Evolutionary conservation across 2,888 invertebrate genomes (phyloP), one percentile per base, ranked within the genome.

Genomic region (Plagodis pulveraria): DNA sequence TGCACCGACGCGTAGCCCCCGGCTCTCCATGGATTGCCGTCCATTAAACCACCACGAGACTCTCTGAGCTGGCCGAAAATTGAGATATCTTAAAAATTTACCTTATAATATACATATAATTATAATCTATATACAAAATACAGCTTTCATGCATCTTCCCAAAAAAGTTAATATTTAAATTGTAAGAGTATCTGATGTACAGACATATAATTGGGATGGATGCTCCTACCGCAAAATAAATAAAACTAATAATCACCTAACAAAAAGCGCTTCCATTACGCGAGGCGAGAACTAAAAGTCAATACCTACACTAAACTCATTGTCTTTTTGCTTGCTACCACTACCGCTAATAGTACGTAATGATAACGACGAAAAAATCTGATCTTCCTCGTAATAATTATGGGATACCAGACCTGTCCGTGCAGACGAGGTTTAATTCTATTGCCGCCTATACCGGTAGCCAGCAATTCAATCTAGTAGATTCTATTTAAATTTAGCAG

Each of bases 331-430:
- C 65, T 68, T 53, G 77, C 79, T 80, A 78, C 81, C 12, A 42
- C 42, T 42, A 12, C 42, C 71, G 67, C 73, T 36, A 81, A 80
- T 78, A 78, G 70, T 70, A 48, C 45, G 61, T 87, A 87, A 89
- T 87, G 81, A 86, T 84, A 77, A 10, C 10, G 71, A 63, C 73
- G 67, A 71, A 81, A 84, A 78, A 81, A 73, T 74, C 67, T 64
- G 72, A 73, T 78, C 71, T 68, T 58, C 58, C 57, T 10, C 66
- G 62, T 86, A 86, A 84, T 84, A 86, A 85, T 84, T 62, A 80
- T 75, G 68, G 78, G 78, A 71, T 83, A 71, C 63, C 65, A 22
- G 63, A 12, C 35, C 40, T 61, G 65, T 36, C 40, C 59, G 61
- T 41, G 43, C 35, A 7, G 40, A 35, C 55, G 58, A 61, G 62